Evolutionary conservation across 2,888 invertebrate genomes (phyloP).

Genomic region (Graphium colonna): DNA sequence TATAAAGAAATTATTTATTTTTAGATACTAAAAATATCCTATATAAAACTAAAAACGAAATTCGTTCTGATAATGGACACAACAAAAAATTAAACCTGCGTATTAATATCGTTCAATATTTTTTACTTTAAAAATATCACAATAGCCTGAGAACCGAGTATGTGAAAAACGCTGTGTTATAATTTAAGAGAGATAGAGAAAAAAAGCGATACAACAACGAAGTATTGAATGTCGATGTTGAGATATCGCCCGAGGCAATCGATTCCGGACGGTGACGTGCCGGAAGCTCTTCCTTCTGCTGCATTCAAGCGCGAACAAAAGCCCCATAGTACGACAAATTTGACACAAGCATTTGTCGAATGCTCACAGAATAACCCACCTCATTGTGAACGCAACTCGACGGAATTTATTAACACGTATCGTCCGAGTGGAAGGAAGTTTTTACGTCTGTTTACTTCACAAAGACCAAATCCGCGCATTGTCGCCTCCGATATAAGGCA

Average conservation of each 20-base stretch:
- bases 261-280: constrained; percentile 47
- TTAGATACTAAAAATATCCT: not conserved
- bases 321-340: constrained; percentile 71
- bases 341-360: constrained; percentile 63
- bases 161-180: constrained; percentile 45
- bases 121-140: not conserved
- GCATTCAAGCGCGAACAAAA: constrained; percentile 62
- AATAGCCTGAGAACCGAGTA: constrained; percentile 37
- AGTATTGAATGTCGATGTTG: constrained; percentile 63
- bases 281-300: constrained; percentile 75
- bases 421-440: constrained; percentile 42
- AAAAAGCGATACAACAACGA: constrained; percentile 34
- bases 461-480: constrained; percentile 75
- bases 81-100: not conserved
- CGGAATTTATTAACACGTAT: constrained; percentile 69
- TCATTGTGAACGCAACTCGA: constrained; percentile 61
- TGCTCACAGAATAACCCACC: constrained; percentile 51
- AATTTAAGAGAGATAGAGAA: constrained; percentile 39
- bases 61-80: not conserved
- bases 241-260: constrained; percentile 67
- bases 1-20: too few species aligned
- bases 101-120: not conserved
- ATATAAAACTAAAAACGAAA: not conserved
- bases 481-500: constrained; percentile 51
- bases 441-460: constrained; percentile 74